These are phyloP conservation scores for Xanthorhoe designata DNA, from an alignment of 2,888 invertebrate species.

Conservation along the genomic window DNA sequence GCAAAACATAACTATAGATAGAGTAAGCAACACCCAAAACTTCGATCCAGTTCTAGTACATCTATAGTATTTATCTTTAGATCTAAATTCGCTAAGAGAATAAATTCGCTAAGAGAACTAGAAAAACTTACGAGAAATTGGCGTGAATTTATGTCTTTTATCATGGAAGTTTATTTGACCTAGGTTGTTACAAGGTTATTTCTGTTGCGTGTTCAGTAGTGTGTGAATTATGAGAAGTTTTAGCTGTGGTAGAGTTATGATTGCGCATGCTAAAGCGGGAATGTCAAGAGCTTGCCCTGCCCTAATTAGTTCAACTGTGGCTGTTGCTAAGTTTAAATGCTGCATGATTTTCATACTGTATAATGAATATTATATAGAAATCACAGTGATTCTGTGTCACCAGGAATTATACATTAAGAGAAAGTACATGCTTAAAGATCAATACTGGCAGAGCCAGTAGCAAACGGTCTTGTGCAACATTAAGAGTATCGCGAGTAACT, in stretches of 20 bases:
- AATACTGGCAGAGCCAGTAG: too few relatives aligned
- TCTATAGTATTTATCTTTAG: too few relatives aligned
- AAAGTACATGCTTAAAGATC: too few relatives aligned
- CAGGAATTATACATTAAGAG: too few relatives aligned
- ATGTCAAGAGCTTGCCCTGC: constrained; percentile 34
- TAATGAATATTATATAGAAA: neutral
- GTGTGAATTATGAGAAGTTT: constrained; percentile 35
- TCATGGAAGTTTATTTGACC: constrained; percentile 27
- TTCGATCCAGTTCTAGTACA: too few relatives aligned
- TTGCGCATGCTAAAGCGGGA: constrained; percentile 35
- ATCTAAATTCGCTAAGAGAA: too few relatives aligned
- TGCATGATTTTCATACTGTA: constrained; percentile 7
- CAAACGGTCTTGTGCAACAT: too few relatives aligned
- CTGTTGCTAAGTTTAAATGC: constrained; percentile 16
- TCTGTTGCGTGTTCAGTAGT: constrained; percentile 36
- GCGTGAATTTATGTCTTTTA: constrained; percentile 6
- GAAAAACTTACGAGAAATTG: constrained; percentile 40
- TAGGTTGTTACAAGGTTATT: constrained; percentile 23
- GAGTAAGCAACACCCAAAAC: neutral
- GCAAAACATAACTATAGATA: neutral
- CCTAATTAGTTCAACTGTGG: constrained; percentile 34
- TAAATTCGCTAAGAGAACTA: constrained; percentile 24
- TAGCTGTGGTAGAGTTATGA: constrained; percentile 39
- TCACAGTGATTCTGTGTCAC: neutral
- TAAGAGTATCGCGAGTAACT: too few relatives aligned